These are phyloP conservation scores for Caiman crocodilus DNA, from an alignment of 2,797 vertebrate species.

Conservation along the genomic window DNA sequence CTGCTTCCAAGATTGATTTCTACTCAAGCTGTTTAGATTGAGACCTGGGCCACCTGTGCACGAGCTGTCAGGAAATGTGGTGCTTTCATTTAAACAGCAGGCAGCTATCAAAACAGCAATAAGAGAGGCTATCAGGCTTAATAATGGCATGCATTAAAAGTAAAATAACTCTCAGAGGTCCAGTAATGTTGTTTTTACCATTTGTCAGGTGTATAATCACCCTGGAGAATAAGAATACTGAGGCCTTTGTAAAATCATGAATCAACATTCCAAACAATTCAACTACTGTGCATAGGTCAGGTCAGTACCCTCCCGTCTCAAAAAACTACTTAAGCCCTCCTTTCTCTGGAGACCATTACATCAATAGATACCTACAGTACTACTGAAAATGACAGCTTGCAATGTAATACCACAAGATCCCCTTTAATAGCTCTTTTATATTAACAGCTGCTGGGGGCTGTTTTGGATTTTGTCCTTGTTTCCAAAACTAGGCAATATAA, in stretches of 20 bases:
- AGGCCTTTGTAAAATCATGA: constrained; percentile 77
- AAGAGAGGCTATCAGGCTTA: constrained; percentile 70
- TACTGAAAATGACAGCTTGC: constrained; percentile 61
- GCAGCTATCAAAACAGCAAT: constrained; percentile 81
- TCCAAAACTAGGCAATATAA: constrained; percentile 12
- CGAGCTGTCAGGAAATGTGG: constrained; percentile 69
- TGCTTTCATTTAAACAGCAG: constrained; percentile 76
- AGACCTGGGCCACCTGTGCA: constrained; percentile 68
- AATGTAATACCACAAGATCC: constrained; percentile 59
- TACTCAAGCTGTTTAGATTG: constrained; percentile 63
- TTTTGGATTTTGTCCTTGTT: constrained; percentile 27
- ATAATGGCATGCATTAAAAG: constrained; percentile 66
- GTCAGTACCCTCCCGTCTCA: constrained; percentile 66
- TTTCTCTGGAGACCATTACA: constrained; percentile 70
- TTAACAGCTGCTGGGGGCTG: constrained; percentile 60
- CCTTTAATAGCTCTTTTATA: constrained; percentile 43
- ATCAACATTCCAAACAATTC: constrained; percentile 78
- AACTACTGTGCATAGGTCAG: constrained; percentile 75
- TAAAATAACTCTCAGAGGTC: constrained; percentile 68
- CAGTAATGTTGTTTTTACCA: constrained; percentile 75
- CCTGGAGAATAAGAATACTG: constrained; percentile 77
- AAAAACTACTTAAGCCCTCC: constrained; percentile 63
- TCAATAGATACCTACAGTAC: constrained; percentile 59
- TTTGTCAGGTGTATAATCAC: constrained; percentile 79
- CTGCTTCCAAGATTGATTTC: constrained; percentile 58